These are phyloP conservation scores for Hemitrygon akajei DNA, from an alignment of 2,797 vertebrate species.

Conservation along the genomic window DNA sequence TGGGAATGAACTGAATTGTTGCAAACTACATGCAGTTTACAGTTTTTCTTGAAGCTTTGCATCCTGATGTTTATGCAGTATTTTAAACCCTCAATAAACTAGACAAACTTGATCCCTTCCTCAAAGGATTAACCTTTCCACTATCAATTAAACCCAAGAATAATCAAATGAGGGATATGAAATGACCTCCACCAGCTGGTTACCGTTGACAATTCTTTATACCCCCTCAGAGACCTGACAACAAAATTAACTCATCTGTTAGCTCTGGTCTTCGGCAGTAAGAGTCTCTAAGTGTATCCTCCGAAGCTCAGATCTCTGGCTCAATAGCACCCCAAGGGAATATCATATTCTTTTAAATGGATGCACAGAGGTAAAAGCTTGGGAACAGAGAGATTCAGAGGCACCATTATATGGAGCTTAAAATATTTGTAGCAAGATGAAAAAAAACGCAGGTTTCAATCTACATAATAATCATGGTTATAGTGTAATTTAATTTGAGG, in stretches of 20 bases:
- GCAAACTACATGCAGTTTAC: neutral
- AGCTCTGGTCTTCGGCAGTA: neutral
- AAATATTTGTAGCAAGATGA: neutral
- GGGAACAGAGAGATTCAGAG: neutral
- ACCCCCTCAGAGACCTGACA: neutral
- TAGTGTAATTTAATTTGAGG: neutral
- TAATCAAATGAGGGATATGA: neutral
- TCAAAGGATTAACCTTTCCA: constrained; percentile 3
- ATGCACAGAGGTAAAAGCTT: neutral
- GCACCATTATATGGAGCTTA: neutral
- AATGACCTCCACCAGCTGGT: neutral
- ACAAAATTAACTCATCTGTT: neutral
- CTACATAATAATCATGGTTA: neutral
- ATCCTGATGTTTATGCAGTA: neutral
- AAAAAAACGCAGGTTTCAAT: neutral
- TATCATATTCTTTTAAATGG: constrained; percentile 10
- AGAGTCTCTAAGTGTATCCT: neutral
- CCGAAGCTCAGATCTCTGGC: neutral
- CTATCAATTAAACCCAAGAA: neutral
- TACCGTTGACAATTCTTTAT: neutral
- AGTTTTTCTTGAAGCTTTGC: neutral
- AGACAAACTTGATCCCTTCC: constrained; percentile 6
- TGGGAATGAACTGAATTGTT: neutral
- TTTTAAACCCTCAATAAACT: constrained; percentile 5
- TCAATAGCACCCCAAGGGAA: neutral